Base-by-base conservation (phyloP, 35 echinoderm and acorn worm genomes). In the Ptychodera flava region DNA sequence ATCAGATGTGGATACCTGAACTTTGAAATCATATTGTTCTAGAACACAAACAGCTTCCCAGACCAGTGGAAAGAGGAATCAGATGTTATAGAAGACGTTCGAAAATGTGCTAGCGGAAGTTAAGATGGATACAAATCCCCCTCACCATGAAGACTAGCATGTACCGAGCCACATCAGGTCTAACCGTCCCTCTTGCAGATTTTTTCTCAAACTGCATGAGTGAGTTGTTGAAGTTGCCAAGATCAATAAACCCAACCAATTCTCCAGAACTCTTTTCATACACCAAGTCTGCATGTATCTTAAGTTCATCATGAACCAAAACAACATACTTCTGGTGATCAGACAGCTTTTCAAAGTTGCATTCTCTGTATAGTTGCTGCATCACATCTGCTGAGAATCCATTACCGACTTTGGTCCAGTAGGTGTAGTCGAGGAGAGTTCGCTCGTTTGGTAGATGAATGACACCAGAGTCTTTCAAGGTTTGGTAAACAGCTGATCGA, bases 341-440 rank as follows among this genome's bases (percentile, higher is more conserved):
- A 12, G 6, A 6, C 6, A 64, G 45, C 6, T 64, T 22, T 12
- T 64, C 6, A 22, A 12, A 64, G 22, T 64, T 64, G 6, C 6
- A 6, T 22, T 64, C 45, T 22, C 45, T 64, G 45, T 64, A 64
- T 22, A 64, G 45, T 22, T 64, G 45, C 22, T 64, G 6, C 6
- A 64, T 64, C 22, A 64, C 45, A 64, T 64, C 45, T 12, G 6
- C 45, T 12, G 6, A 12, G 22, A 64, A 64, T 12, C 87, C 87
- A 31, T 35, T 12, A 31, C 36, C 80, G 32, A 36, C 36, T 34
- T 75, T 89, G 36, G 53, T 89, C 37, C 79, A 80, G 36, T 88
- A 52, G 33, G 33, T 79, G 53, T 88, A 88, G 78, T 88, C 87
- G 79, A 6, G 53, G 78, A 88, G 80, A 81, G 78, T 80, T 33